Evolutionary conservation across 2,888 invertebrate species (phyloP).

Genomic region (Dryomyza anilis): DNA sequence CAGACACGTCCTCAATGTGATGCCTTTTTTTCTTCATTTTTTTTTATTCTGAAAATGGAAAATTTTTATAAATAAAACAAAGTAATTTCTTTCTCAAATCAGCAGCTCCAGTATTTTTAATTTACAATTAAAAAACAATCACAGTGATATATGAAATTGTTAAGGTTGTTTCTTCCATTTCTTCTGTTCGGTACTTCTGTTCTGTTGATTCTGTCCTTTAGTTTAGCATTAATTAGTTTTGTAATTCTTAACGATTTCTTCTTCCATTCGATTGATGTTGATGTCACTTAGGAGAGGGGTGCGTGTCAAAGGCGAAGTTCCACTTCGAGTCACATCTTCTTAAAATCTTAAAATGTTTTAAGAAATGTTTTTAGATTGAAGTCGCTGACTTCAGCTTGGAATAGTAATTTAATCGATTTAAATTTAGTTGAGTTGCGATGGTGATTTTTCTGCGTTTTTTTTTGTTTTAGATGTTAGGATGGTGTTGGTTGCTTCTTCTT

Average conservation of each 20-base stretch:
- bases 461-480: conserved; percentile 39
- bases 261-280: conserved; percentile 20
- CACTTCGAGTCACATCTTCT: conserved; percentile 26
- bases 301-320: conserved; percentile 25
- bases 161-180: conserved; percentile 22
- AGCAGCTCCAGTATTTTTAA: conserved; percentile 61
- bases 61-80: conserved; percentile 33
- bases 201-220: conserved; percentile 40
- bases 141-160: conserved; percentile 60
- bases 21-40: background rate
- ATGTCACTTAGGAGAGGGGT: conserved; percentile 32
- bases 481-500: conserved; percentile 26
- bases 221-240: conserved; percentile 14
- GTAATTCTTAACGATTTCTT: conserved; percentile 26
- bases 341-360: too few relatives aligned
- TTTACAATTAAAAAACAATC: conserved; percentile 62
- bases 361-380: conserved; percentile 22
- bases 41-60: conserved; percentile 28
- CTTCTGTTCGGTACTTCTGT: conserved; percentile 39
- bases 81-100: conserved; percentile 56
- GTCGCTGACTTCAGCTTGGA: conserved; percentile 50
- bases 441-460: conserved; percentile 28
- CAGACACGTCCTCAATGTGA: conserved; percentile 11
- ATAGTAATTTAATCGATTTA: conserved; percentile 43
- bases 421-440: conserved; percentile 32